Conservation (phyloP, 2,797 vertebrate species). For the Acanthurus lineatus region DNA sequence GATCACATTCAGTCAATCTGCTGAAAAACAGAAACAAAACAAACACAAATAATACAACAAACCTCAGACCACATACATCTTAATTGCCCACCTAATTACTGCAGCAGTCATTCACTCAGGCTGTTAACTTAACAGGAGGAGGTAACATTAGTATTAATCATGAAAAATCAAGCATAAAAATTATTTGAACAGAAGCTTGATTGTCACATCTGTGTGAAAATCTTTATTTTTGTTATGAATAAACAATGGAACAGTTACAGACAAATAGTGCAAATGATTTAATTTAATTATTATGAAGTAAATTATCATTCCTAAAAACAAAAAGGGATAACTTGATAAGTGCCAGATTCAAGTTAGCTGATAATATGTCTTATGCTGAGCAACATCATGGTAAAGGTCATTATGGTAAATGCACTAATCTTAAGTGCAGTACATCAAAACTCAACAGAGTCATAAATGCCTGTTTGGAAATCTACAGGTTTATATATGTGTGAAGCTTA, state of each 20-base stretch:
- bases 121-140: constrained; percentile 54
- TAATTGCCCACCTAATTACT: constrained; percentile 75
- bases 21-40: constrained; percentile 71
- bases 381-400: constrained; percentile 40
- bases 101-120: constrained; percentile 53
- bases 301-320: constrained; percentile 10
- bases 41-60: constrained; percentile 75
- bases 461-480: constrained; percentile 73
- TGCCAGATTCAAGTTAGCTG: not conserved
- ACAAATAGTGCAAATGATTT: not conserved
- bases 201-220: constrained; percentile 23
- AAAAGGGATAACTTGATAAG: constrained; percentile 22
- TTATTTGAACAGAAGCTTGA: constrained; percentile 62
- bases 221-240: constrained; percentile 4
- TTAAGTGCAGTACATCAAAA: constrained; percentile 69
- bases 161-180: constrained; percentile 64
- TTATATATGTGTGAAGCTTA: constrained; percentile 59
- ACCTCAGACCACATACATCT: constrained; percentile 70
- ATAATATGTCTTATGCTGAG: constrained; percentile 31
- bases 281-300: constrained; percentile 2
- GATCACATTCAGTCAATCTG: constrained; percentile 73
- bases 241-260: constrained; percentile 19
- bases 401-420: constrained; percentile 65
- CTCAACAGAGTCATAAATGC: constrained; percentile 64
- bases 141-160: constrained; percentile 53